Evolutionary conservation across 2,797 vertebrate species (phyloP).

Genomic region (Hypotaenidia philippensis): DNA sequence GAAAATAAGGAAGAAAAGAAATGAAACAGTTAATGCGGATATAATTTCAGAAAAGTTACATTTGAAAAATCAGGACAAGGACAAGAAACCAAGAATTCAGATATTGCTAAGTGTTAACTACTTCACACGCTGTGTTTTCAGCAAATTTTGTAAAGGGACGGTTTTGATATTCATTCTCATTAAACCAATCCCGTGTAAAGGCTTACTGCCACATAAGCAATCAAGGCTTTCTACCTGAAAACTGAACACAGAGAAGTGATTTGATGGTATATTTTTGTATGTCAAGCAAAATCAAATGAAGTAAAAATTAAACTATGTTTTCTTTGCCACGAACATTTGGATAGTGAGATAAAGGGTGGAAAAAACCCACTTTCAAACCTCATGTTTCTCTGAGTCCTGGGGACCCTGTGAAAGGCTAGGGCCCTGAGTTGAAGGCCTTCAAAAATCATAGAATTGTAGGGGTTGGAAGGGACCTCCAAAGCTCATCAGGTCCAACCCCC

Average conservation of each 20-base stretch:
- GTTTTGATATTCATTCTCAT: background rate
- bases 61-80: background rate
- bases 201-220: background rate
- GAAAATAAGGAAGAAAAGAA: background rate
- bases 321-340: background rate
- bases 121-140: background rate
- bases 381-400: background rate
- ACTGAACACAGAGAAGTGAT: background rate
- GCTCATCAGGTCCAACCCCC: too few species aligned
- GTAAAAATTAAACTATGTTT: background rate
- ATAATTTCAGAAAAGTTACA: background rate
- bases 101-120: background rate
- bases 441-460: background rate
- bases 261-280: background rate
- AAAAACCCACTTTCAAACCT: background rate
- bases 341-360: fast-evolving
- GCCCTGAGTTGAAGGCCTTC: background rate
- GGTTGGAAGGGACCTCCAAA: too few species aligned
- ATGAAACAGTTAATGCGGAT: background rate
- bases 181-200: background rate
- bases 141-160: background rate
- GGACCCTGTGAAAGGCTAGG: background rate
- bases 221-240: background rate
- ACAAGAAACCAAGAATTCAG: background rate
- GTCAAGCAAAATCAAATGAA: background rate